These are phyloP conservation scores for Euspilapteryx auroguttella DNA, from an alignment of 2,888 invertebrate genomes.

Conservation along the genomic window DNA sequence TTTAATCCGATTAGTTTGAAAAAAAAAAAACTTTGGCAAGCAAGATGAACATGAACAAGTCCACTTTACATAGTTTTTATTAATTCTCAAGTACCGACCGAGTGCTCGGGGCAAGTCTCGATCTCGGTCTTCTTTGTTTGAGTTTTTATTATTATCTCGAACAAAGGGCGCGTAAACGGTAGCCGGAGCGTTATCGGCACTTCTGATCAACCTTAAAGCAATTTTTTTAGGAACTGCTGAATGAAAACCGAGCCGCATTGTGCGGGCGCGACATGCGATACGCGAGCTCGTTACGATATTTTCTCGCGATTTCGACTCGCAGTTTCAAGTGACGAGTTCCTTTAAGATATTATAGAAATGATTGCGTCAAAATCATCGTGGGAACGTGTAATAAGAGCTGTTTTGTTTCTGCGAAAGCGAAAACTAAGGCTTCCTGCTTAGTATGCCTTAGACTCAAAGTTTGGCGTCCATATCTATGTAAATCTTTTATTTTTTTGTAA, in stretches of 20 bases:
- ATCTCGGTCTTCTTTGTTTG: slow-evolving; percentile 43
- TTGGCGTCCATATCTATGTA: no score
- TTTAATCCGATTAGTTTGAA: no score
- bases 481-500: no score
- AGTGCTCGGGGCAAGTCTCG: slow-evolving; percentile 33
- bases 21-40: no score
- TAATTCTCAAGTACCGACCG: slow-evolving; percentile 36
- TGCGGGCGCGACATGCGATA: slow-evolving; percentile 37
- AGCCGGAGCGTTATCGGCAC: slow-evolving; percentile 42
- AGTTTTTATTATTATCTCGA: slow-evolving; percentile 44
- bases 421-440: slow-evolving; percentile 4
- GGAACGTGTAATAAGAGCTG: slow-evolving; percentile 1
- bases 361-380: slow-evolving; percentile 6
- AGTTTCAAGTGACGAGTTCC: slow-evolving; percentile 26
- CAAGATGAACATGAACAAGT: no score
- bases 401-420: background rate
- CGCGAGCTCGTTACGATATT: slow-evolving; percentile 19
- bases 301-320: slow-evolving; percentile 20
- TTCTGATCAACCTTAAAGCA: slow-evolving; percentile 40
- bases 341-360: slow-evolving; percentile 10
- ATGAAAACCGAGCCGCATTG: slow-evolving; percentile 27
- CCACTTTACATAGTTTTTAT: slow-evolving; percentile 33
- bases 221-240: slow-evolving; percentile 15
- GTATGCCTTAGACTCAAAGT: no score
- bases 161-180: slow-evolving; percentile 57